Base-by-base conservation (phyloP, 2,113 vertebrate species). In the Boulengeromyrus knoepffleri region DNA sequence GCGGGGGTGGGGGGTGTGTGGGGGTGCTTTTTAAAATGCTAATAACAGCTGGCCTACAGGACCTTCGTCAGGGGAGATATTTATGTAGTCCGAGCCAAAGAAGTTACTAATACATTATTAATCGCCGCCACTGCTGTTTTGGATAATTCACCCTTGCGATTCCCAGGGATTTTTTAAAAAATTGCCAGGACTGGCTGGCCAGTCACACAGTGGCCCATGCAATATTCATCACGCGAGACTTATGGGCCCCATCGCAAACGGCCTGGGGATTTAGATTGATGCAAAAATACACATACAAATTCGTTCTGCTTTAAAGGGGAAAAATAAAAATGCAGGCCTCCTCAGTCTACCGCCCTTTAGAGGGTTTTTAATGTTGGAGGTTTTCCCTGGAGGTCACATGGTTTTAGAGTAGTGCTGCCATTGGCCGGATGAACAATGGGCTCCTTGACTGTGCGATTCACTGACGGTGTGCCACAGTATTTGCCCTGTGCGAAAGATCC, bases 51-150 rank as follows among this genome's bases (percentile, higher is more conserved):
- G 47, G 91, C 92, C 89, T 83, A 92, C 91, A 92, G 91, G 93
- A 47, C 89, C 91, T 92, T 92, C 94, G 92, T 94, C 93, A 91
- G 90, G 87, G 91, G 91, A 92, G 90, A 92, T 94, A 94, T 93
- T 94, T 92, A 91, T 93, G 89, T 90, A 89, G 88, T 89, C 47
- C 88, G 49, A 89, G 85, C 92, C 90, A 92, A 92, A 92, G 93
- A 95, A 93, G 91, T 92, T 92, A 88, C 92, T 92, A 92, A 95
- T 95, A 94, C 96, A 96, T 96, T 93, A 96, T 96, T 95, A 95
- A 96, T 93, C 92, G 91, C 87, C 91, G 93, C 91, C 91, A 92
- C 89, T 42, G 80, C 94, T 93, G 92, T 94, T 95, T 92, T 92
- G 90, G 91, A 91, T 94, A 95, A 95, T 95, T 95, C 94, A 95